Evolutionary conservation across 2,888 invertebrate species (phyloP), one percentile per base, ranked within the genome.

Genomic region (Cheilosia variabilis): DNA sequence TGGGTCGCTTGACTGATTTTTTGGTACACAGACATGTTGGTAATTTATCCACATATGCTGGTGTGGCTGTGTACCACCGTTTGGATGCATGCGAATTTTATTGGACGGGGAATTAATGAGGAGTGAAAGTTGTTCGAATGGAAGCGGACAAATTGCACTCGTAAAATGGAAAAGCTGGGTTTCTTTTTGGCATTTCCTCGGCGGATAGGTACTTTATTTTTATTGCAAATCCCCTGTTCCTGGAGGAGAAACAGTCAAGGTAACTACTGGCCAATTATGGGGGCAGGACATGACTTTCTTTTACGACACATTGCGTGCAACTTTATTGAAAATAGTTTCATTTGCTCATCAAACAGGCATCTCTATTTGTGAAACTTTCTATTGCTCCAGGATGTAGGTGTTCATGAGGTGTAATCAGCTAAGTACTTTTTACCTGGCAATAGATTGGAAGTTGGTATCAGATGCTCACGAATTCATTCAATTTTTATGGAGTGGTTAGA

Each of bases 71-170:
- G 55, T 45, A 52, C 19, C 41, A 60, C 58, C 37, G 41, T 37
- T 63, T 60, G 75, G 73, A 55, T 84, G 79, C 73, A 84, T 76
- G 69, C 55, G 80, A 84, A 84, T 84, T 84, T 84, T 65, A 79
- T 84, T 76, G 65, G 84, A 71, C 80, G 68, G 71, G 53, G 71
- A 80, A 79, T 84, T 84, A 80, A 84, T 80, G 84, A 80, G 75
- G 84, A 84, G 84, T 84, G 84, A 80, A 84, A 84, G 79, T 79
- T 84, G 84, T 71, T 80, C 71, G 71, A 80, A 79, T 80, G 80
- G 80, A 86, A 80, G 66, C 60, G 80, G 71, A 80, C 71, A 86
- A 86, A 86, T 80, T 86, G 76, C 76, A 80, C 62, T 76, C 86
- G 71, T 80, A 80, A 80, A 86, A 71, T 62, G 58, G 58, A n/a